Evolutionary conservation across 2,797 vertebrate genomes (phyloP), one percentile per base, ranked within the genome.

Genomic region (Podarcis siculus): DNA sequence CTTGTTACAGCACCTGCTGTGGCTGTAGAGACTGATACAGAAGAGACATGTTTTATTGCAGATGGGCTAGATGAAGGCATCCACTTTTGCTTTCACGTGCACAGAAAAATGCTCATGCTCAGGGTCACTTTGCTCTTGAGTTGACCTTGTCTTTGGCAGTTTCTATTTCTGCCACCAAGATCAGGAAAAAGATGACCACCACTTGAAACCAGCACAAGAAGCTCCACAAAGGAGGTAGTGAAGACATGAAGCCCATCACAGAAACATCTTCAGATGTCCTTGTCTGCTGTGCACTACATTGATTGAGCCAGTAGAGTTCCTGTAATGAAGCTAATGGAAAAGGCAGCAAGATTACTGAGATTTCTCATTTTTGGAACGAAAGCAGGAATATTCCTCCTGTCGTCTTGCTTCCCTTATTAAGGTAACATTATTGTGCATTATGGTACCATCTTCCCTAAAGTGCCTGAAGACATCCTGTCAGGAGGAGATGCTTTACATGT

Each of bases 261-360:
- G 58, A 73, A 69, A 76, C 25, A 4, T 55, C 23, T 19, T 5
- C 27, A 61, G 78, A 58, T 87, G 49, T 4, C 37, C 27, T 25
- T 66, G 32, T 45, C 39, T 9, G 12, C 64, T 19, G 13, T 55
- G 42, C 45, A 32, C 23, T 13, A 7, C 58, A 13, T 17, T 61
- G 5, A 81, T 73, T 10, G n/a, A 79, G 5, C 77, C 61, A 64
- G 66, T 32, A 27, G 69, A 27, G 15, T 25, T 61, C 2, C 32
- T 32, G 64, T 83, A 83, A 66, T 83, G 32, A 86, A 73, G 37
- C n/a, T 72, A 58, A 85, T 79, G 77, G 55, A 86, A 12, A 61
- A 66, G 12, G 25, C 10, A 35, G 72, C 30, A 30, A 85, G 30
- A 85, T 30, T 35, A 55, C 67, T 21, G 23, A 39, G 9, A 13